phyloP scores from a whole-genome alignment of 2,113 vertebrate species.

The Spilogale gracilis region DNA sequence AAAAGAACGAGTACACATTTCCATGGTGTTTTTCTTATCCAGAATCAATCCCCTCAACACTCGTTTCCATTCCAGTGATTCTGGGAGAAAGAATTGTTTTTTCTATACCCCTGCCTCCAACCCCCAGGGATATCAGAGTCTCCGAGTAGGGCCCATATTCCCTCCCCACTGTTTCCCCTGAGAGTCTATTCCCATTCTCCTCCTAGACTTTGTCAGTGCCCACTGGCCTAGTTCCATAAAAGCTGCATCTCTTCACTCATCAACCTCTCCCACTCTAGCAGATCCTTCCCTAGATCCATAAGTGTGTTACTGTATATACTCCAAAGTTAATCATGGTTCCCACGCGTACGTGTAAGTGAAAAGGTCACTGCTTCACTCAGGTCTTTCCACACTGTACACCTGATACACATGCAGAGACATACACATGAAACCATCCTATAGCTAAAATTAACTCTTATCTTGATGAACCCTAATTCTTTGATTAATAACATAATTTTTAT shows the following conservation, averaged over 20 bases:
- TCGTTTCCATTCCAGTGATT: not conserved
- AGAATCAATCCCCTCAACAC: not conserved
- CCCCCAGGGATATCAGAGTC: not conserved
- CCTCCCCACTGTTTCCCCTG: not conserved
- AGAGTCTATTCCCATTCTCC: not conserved
- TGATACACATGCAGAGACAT: not conserved
- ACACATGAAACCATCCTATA: not conserved
- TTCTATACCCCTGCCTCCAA: not conserved
- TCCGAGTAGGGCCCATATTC: not conserved
- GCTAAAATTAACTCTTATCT: conserved; percentile 15
- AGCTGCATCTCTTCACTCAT: not conserved
- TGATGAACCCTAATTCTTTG: not conserved
- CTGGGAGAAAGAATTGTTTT: not conserved
- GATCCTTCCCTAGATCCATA: not conserved
- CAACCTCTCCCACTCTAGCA: not conserved
- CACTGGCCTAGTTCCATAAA: not conserved
- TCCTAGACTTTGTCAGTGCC: not conserved
- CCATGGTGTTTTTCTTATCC: not conserved
- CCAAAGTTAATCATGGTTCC: not conserved
- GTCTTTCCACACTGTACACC: not conserved
- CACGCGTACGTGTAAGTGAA: not conserved
- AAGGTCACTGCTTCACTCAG: not conserved
- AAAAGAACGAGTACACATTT: not conserved
- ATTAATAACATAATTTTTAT: conserved; percentile 6
- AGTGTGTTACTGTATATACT: not conserved